Conservation (phyloP, 2,113 vertebrate genomes). For the Diglossa brunneiventris region DNA sequence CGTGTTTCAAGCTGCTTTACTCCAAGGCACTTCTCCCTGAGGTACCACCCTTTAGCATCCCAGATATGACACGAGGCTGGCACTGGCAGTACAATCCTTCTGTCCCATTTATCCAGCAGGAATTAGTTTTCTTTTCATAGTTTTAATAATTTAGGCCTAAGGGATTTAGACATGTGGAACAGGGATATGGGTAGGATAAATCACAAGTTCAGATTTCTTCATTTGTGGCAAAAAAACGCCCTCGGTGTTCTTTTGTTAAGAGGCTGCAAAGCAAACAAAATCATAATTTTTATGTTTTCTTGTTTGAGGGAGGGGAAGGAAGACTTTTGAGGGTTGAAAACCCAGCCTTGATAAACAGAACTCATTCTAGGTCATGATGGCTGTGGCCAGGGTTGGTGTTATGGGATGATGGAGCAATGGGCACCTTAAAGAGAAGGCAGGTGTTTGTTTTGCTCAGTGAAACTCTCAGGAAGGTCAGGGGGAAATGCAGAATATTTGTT, state of each 20-base stretch:
- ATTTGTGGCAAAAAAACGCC: not conserved
- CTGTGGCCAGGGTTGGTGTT: not conserved
- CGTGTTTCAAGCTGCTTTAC: not conserved
- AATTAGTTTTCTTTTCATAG: not conserved
- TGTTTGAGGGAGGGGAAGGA: not conserved
- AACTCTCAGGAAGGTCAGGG: not conserved
- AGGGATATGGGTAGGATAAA: not conserved
- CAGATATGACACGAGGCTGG: not conserved
- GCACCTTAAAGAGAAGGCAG: not conserved
- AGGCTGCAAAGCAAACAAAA: not conserved
- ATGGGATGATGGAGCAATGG: not conserved
- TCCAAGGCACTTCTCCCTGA: not conserved
- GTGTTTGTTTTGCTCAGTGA: not conserved
- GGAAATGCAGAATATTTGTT: not conserved
- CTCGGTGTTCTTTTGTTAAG: not conserved
- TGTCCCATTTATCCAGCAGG: not conserved
- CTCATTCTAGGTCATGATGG: fast-evolving
- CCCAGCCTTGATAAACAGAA: not conserved
- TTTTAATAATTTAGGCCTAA: not conserved
- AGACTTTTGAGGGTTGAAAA: not conserved
- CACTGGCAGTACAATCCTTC: not conserved
- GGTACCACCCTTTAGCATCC: not conserved
- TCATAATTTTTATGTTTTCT: not conserved
- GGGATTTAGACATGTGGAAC: not conserved
- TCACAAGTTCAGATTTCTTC: not conserved